phyloP scores from a whole-genome alignment of 2,888 invertebrate species.

The Anoplius nigerrimus region DNA sequence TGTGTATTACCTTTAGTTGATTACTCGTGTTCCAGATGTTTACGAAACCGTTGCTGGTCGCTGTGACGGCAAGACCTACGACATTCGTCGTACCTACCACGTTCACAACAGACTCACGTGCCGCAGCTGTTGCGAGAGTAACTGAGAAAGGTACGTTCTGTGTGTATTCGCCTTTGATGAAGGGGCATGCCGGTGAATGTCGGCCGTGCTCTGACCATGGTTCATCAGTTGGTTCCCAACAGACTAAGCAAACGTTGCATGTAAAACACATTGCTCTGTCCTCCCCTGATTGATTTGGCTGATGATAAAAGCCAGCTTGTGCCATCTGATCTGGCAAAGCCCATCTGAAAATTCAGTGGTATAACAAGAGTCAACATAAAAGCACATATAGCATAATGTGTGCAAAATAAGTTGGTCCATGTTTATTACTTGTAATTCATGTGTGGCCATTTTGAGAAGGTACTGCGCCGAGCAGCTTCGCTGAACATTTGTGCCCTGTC shows the following conservation, averaged over 20 bases:
- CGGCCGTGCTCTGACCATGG: slow-evolving; percentile 98
- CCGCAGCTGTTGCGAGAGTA: slow-evolving; percentile 74
- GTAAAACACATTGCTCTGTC: slow-evolving; percentile 98
- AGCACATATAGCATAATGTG: not conserved
- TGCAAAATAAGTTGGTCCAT: slow-evolving; percentile 2
- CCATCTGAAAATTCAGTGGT: slow-evolving; percentile 81
- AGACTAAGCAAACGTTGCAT: slow-evolving; percentile 94
- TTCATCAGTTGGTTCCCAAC: slow-evolving; percentile 98
- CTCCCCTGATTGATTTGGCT: slow-evolving; percentile 91
- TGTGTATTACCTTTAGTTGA: slow-evolving; percentile 78
- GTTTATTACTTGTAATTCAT: slow-evolving; percentile 93
- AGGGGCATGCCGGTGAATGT: slow-evolving; percentile 94
- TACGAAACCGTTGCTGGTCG: slow-evolving; percentile 78
- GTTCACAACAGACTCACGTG: slow-evolving; percentile 70
- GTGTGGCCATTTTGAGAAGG: slow-evolving; percentile 96
- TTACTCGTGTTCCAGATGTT: slow-evolving; percentile 90
- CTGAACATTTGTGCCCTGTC: slow-evolving; percentile 89
- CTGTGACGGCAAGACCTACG: slow-evolving; percentile 75
- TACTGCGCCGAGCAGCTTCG: slow-evolving; percentile 92
- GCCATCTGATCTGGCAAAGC: slow-evolving; percentile 97
- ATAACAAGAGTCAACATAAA: not conserved
- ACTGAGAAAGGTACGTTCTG: slow-evolving; percentile 93
- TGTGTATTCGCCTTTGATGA: slow-evolving; percentile 95
- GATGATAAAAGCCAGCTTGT: slow-evolving; percentile 97
- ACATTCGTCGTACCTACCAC: slow-evolving; percentile 71